Conservation (phyloP, 2,113 vertebrate genomes). For the Siniperca knerii region DNA sequence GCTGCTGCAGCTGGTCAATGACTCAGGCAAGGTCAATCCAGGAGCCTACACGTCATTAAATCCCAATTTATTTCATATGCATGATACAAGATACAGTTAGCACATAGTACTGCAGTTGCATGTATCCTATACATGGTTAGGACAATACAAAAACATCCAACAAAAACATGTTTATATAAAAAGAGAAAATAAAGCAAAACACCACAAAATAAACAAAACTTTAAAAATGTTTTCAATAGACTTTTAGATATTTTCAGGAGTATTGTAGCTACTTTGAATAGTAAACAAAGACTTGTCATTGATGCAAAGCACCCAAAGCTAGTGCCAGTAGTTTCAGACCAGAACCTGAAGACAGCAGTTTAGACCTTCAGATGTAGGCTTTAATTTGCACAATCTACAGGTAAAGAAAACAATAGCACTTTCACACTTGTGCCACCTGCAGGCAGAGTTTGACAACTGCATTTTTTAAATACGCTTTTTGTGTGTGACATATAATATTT, state of each 20-base stretch:
- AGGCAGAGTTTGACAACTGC: conserved; percentile 9
- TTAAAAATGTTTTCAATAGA: conserved; percentile 40
- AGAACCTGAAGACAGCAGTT: conserved; percentile 17
- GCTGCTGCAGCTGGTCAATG: conserved; percentile 20
- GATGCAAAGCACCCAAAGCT: conserved; percentile 47
- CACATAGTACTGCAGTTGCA: conserved; percentile 66
- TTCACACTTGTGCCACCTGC: conserved; percentile 11
- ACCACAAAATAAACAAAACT: conserved; percentile 37
- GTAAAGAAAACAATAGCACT: conserved; percentile 5
- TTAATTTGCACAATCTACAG: not conserved
- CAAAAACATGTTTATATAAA: conserved; percentile 66
- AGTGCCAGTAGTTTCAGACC: conserved; percentile 12
- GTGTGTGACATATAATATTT: not conserved
- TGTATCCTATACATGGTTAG: conserved; percentile 60
- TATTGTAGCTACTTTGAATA: conserved; percentile 48
- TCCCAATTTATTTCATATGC: conserved; percentile 80
- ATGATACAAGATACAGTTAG: conserved; percentile 78
- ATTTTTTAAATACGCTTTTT: not conserved
- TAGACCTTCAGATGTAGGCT: not conserved
- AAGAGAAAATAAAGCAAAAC: conserved; percentile 51
- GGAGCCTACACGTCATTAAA: conserved; percentile 55
- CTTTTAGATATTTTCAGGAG: conserved; percentile 10
- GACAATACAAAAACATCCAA: conserved; percentile 69
- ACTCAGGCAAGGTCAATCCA: conserved; percentile 59
- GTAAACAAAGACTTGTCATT: conserved; percentile 28